Percentiles rank a stretch among this genome's conserved stretches.
These are phyloP conservation scores for Cinara cedri DNA, from an alignment of 2,888 invertebrate genomes.

Conservation along the genomic window DNA sequence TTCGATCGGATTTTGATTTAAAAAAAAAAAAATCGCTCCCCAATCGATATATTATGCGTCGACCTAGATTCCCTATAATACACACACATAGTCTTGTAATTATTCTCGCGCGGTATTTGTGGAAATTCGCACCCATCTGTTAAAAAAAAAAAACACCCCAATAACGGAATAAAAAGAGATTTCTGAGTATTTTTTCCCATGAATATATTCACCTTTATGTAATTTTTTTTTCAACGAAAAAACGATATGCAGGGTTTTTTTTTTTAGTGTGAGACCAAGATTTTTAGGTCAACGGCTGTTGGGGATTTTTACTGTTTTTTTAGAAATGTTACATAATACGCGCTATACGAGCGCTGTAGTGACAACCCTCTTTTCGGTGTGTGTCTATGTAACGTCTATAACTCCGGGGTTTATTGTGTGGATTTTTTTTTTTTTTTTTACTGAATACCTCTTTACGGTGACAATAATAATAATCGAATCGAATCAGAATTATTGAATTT, in stretches of 20 bases:
- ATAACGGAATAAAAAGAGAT: constrained; percentile 55
- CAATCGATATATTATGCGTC: no score
- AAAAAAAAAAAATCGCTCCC: constrained; percentile 41
- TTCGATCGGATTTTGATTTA: constrained; percentile 46
- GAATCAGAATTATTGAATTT: no score
- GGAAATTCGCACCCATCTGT: constrained; percentile 53
- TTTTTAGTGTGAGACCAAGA: constrained; percentile 53
- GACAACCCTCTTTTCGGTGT: constrained; percentile 53
- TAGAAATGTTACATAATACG: constrained; percentile 52
- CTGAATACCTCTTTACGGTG: no score
- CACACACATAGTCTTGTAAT: constrained; percentile 46
- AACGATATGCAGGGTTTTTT: constrained; percentile 50
- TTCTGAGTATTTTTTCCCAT: constrained; percentile 48
- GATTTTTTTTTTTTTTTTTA: not conserved
- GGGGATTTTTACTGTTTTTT: constrained; percentile 53
- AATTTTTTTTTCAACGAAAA: constrained; percentile 46
- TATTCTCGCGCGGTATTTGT: constrained; percentile 51
- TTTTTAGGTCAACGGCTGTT: constrained; percentile 51
- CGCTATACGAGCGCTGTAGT: no score
- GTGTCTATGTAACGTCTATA: constrained; percentile 28
- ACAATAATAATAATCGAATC: no score
- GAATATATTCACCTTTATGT: constrained; percentile 55
- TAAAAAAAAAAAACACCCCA: constrained; percentile 50
- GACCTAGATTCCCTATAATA: constrained; percentile 50
- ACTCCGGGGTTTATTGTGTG: constrained; percentile 45